These are phyloP conservation scores for Ornithorhynchus anatinus DNA, from an alignment of 2,113 vertebrate species.

Conservation along the genomic window DNA sequence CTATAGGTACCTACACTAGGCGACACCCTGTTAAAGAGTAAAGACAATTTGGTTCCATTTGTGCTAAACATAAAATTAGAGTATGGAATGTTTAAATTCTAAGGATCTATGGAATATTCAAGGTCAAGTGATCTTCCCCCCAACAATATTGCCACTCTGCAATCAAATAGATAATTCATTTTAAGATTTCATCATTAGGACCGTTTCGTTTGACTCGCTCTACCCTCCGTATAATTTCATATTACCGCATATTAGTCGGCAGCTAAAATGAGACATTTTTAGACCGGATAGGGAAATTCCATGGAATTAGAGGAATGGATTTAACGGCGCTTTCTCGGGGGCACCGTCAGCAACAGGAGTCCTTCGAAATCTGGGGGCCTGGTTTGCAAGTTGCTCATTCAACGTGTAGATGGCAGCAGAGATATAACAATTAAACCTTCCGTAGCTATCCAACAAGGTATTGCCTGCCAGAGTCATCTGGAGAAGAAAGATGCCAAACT, in stretches of 20 bases:
- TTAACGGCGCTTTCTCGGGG: no score
- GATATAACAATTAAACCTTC: slow-evolving; percentile 46
- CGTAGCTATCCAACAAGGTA: background rate
- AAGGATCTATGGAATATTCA: background rate
- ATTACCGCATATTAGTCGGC: no score
- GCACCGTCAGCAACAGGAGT: no score
- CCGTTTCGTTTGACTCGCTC: no score
- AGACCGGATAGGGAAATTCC: no score
- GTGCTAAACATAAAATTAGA: background rate
- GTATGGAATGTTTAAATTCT: background rate
- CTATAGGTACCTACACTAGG: no score
- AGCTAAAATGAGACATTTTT: no score
- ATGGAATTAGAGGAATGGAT: no score
- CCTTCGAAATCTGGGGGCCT: background rate
- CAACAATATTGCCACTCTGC: background rate
- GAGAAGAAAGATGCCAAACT: slow-evolving; percentile 28
- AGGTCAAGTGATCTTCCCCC: background rate
- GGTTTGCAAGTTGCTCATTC: slow-evolving; percentile 31
- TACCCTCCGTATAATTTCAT: no score
- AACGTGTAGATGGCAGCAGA: slow-evolving; percentile 75
- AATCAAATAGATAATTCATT: no score
- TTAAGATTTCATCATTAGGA: no score
- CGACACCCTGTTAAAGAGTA: no score
- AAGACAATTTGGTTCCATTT: background rate
- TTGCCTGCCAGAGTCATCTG: background rate